Percentiles rank a stretch among this genome's conserved stretches.
These are phyloP conservation scores for Apus apus DNA, from an alignment of 2,113 vertebrate species.

Conservation along the genomic window DNA sequence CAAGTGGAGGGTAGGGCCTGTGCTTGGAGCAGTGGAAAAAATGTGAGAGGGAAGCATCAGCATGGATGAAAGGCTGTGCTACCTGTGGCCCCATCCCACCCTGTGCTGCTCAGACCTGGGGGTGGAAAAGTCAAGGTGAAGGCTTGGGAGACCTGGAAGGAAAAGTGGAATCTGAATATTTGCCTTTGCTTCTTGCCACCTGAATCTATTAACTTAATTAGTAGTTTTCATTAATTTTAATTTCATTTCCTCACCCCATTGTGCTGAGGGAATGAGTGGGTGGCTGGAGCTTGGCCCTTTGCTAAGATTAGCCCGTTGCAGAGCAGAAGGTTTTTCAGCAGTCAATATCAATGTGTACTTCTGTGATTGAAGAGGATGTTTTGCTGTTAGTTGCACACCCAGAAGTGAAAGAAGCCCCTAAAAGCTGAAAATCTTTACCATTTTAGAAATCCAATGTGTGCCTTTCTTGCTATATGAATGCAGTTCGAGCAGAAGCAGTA, in stretches of 20 bases:
- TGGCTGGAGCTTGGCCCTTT: background rate
- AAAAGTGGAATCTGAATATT: background rate
- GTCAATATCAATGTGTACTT: fast-evolving
- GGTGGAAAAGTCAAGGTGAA: fast-evolving
- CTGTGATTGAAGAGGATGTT: background rate
- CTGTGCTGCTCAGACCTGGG: background rate
- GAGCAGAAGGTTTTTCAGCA: background rate
- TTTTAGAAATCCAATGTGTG: background rate
- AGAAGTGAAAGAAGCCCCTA: background rate
- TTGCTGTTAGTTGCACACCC: background rate
- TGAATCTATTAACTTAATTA: background rate
- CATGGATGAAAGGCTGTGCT: fast-evolving
- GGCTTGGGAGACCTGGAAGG: background rate
- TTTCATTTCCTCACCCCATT: fast-evolving
- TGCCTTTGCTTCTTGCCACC: background rate
- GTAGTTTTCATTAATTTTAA: background rate
- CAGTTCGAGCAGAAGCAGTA: background rate
- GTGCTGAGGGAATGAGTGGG: background rate
- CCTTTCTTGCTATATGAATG: background rate
- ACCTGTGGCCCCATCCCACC: fast-evolving
- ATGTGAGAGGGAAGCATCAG: fast-evolving
- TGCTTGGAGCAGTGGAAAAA: background rate
- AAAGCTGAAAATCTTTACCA: background rate
- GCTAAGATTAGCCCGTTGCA: fast-evolving
- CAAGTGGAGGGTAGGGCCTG: fast-evolving